These are phyloP conservation scores for Merluccius polli DNA, from an alignment of 2,797 vertebrate genomes.

Conservation along the genomic window DNA sequence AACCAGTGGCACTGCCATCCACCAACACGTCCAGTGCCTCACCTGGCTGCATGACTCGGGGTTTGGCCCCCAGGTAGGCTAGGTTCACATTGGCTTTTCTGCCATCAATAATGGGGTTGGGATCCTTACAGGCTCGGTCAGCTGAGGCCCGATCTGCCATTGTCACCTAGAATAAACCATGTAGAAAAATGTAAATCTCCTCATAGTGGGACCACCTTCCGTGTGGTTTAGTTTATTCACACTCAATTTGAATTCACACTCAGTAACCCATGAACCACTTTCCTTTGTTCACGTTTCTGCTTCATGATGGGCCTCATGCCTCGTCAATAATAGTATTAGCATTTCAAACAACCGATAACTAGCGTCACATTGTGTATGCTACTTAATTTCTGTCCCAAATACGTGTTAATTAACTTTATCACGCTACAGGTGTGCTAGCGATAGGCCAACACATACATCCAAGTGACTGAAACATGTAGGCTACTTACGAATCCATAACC, in stretches of 20 bases:
- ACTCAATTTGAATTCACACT: background rate
- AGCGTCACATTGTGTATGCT: background rate
- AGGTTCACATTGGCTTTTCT: slow-evolving; percentile 97
- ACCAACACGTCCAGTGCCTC: slow-evolving; percentile 48
- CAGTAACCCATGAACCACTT: background rate
- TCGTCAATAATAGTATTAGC: background rate
- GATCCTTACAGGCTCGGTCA: slow-evolving; percentile 94
- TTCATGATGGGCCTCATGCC: background rate
- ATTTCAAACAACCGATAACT: background rate
- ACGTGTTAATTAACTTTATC: too few species aligned
- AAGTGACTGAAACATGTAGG: background rate
- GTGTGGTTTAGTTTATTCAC: too few species aligned
- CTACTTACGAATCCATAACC: slow-evolving; percentile 96
- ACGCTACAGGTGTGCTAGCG: too few species aligned
- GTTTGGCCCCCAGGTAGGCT: slow-evolving; percentile 95
- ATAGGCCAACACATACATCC: background rate
- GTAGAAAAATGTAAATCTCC: slow-evolving; percentile 12
- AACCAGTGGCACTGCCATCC: slow-evolving; percentile 23
- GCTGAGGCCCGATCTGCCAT: slow-evolving; percentile 93
- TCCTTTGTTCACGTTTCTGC: background rate
- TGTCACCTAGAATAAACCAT: slow-evolving; percentile 80
- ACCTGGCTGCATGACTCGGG: slow-evolving; percentile 97
- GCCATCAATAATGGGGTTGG: slow-evolving; percentile 97
- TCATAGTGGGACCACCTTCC: background rate
- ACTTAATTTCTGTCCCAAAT: background rate